Evolutionary conservation across 2,888 invertebrate genomes (phyloP).

Genomic region (Coronaproctus castanopsis): DNA sequence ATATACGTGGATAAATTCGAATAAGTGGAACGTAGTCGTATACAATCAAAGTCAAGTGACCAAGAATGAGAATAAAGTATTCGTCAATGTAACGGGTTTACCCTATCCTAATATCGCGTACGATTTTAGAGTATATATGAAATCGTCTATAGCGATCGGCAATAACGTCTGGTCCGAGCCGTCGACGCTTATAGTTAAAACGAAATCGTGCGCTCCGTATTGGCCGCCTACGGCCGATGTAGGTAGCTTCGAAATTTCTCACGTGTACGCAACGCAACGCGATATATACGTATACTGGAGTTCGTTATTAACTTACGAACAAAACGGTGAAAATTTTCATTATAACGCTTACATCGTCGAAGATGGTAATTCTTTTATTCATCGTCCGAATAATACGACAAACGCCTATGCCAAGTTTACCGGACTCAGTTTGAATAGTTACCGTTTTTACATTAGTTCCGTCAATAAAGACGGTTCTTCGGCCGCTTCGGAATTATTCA

Average conservation of each 20-base stretch:
- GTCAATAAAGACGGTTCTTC: slow-evolving; percentile 39
- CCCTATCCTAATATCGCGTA: slow-evolving; percentile 46
- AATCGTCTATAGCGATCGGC: slow-evolving; percentile 32
- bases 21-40: not conserved
- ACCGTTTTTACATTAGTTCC: slow-evolving; percentile 38
- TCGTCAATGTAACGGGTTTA: slow-evolving; percentile 33
- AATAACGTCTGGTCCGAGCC: slow-evolving; percentile 48
- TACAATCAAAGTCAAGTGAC: not conserved
- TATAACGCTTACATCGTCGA: slow-evolving; percentile 28
- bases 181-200: slow-evolving; percentile 37
- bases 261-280: slow-evolving; percentile 27
- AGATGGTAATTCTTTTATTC: too few relatives aligned
- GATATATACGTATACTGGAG: slow-evolving; percentile 61
- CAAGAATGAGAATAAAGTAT: not conserved
- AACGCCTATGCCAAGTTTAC: slow-evolving; percentile 35
- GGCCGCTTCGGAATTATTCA: slow-evolving; percentile 35
- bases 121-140: slow-evolving; percentile 47
- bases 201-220: slow-evolving; percentile 25
- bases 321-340: slow-evolving; percentile 52
- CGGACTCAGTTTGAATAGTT: slow-evolving; percentile 29
- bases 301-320: slow-evolving; percentile 40
- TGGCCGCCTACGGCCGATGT: slow-evolving; percentile 43
- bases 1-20: slow-evolving; percentile 22
- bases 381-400: not conserved
- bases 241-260: slow-evolving; percentile 47